Base-by-base conservation (phyloP, 2,888 invertebrate genomes). In the Catocala fraxini region DNA sequence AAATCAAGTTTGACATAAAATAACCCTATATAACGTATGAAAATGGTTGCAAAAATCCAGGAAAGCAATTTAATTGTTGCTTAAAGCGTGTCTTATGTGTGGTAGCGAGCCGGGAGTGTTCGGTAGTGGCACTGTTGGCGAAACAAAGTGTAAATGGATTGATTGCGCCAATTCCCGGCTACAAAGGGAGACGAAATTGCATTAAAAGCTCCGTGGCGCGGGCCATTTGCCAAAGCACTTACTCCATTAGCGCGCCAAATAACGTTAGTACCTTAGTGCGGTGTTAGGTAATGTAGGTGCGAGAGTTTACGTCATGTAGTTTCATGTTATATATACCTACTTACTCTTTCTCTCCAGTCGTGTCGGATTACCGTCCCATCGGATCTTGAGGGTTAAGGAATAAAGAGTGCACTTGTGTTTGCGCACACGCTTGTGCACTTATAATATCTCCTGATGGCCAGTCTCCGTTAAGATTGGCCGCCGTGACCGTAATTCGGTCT, bases 111-210 rank as follows among this genome's bases (percentile, higher is more conserved):
- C 61, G 55, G 75, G 70, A 74, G 60, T 72, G 69, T 62, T 73
- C 73, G 70, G 70, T 74, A 80, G 80, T 80, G 78, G 72, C 83
- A 81, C 85, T 91, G 91, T 91, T 92, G 89, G 89, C 90, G 94
- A 94, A 94, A 94, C 94, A 94, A 92, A 94, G 94, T 93, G 93
- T 93, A 94, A 94, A 94, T 94, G 94, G 93, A 94, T 92, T 94
- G 94, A 94, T 94, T 94, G 94, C 90, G 88, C 89, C 94, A 94
- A 94, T 94, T 94, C 88, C 83, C 80, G 79, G 73, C 79, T 90
- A 94, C 94, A 94, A 94, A 94, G 94, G 94, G 90, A 88, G 81
- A 79, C 59, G 80, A 90, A 93, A 94, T 94, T 92, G 90, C 89
- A 94, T 94, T 94, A 94, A 93, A 93, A 93, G 93, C 93, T 89